Conservation (phyloP, 1,140 invertebrate species). For the Triops cancriformis region DNA sequence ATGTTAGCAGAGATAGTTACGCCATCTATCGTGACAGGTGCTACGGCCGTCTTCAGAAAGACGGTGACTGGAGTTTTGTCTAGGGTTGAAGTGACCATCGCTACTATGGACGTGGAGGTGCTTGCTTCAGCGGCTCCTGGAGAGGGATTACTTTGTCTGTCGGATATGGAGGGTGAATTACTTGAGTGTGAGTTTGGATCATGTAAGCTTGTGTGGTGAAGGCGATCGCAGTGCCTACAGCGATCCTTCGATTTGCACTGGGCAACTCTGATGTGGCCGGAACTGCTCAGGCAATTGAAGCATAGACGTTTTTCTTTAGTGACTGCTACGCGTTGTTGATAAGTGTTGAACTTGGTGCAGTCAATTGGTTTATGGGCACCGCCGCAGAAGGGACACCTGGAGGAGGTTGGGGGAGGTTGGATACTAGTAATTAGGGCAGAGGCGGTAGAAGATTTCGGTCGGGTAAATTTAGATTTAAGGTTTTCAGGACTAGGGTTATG, state of each 20-base stretch:
- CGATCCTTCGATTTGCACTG: not conserved
- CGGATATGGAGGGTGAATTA: not conserved
- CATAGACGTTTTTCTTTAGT: slow-evolving; percentile 15
- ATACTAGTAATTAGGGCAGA: not conserved
- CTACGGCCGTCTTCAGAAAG: not conserved
- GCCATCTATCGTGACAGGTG: not conserved
- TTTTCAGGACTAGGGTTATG: not conserved
- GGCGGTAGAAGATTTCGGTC: not conserved
- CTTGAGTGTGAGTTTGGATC: not conserved
- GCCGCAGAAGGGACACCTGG: not conserved
- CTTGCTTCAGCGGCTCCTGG: not conserved
- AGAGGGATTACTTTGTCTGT: not conserved
- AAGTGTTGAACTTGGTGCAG: not conserved
- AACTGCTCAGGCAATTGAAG: not conserved
- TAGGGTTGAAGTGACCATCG: not conserved
- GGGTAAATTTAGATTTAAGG: not conserved
- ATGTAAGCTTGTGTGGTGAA: not conserved
- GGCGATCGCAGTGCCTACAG: not conserved
- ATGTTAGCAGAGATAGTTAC: not conserved
- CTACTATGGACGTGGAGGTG: not conserved
- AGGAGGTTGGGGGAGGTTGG: not conserved
- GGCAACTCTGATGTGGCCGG: not conserved
- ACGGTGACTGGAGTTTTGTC: not conserved
- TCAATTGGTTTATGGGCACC: not conserved
- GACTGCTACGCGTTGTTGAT: not conserved